A percentile compares a stretch with the other conserved stretches of the same genome.
Conservation (phyloP, 2,113 vertebrate species). For the Misgurnus anguillicaudatus region DNA sequence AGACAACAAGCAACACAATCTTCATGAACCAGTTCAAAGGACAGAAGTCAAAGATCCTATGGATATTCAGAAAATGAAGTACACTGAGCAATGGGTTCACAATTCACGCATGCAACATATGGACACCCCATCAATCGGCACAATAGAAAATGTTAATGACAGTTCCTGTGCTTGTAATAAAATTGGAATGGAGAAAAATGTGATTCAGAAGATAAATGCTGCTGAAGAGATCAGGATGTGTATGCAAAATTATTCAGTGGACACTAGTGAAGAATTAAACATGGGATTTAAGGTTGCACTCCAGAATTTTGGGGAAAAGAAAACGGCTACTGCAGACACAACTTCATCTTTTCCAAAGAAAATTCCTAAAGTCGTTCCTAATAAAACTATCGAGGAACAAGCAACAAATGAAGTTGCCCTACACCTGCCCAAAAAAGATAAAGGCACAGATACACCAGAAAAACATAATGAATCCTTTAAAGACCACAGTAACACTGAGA, state of each 20-base stretch:
- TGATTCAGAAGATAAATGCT: slow-evolving; percentile 66
- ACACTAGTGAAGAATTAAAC: slow-evolving; percentile 47
- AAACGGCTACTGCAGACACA: slow-evolving; percentile 48
- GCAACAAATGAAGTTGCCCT: slow-evolving; percentile 37
- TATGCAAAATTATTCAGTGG: slow-evolving; percentile 33
- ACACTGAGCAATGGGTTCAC: slow-evolving; percentile 39
- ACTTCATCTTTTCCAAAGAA: slow-evolving; percentile 68
- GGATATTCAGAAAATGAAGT: slow-evolving; percentile 26
- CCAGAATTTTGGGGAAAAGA: slow-evolving; percentile 66
- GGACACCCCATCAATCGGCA: slow-evolving; percentile 23
- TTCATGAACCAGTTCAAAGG: slow-evolving; percentile 19
- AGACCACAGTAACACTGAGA: slow-evolving; percentile 21
- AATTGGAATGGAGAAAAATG: slow-evolving; percentile 63
- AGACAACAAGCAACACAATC: background rate
- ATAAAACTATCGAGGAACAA: slow-evolving; percentile 42
- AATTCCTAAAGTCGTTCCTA: slow-evolving; percentile 62
- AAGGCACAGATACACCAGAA: background rate
- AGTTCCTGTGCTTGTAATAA: slow-evolving; percentile 12
- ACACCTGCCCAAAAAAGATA: background rate
- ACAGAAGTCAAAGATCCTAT: slow-evolving; percentile 22
- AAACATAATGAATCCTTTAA: background rate
- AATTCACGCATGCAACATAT: slow-evolving; percentile 20
- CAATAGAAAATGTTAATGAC: slow-evolving; percentile 5
- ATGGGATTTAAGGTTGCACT: slow-evolving; percentile 59
- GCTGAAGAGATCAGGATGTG: slow-evolving; percentile 64